Base-by-base conservation (phyloP, 2,113 vertebrate genomes). In the Sialia sialis region DNA sequence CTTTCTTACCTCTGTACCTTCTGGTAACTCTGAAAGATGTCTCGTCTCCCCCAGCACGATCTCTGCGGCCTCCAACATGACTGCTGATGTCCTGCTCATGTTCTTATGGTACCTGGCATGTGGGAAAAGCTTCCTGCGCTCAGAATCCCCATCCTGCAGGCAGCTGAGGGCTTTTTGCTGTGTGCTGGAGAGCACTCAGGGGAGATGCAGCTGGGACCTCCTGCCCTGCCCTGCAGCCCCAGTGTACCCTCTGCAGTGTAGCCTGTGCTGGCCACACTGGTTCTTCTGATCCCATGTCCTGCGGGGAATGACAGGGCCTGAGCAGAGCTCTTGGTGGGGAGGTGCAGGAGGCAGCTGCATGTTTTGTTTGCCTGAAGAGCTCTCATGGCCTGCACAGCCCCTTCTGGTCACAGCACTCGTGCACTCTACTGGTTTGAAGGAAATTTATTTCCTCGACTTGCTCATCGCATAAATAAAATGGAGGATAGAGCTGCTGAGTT, bases 231-330 rank as follows among this genome's bases (percentile, higher is more conserved):
- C 34, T 58, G 27, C 7, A 56, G 13, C 43, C 32, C 23, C 8
- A 3, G 0, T 0, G 3, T 26, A 32, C 11, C 4, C 10, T 56
- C 30, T 0, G 0, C 5, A 29, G 13, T 2, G 20, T 9, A 64
- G 16, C n/a, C 79, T 32, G 25, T 29, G 32, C 25, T 1, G 4
- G 34, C 26, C 52, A 32, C n/a, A 39, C 46, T 13, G 41, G 8
- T 13, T 89, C 79, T 83, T 43, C 32, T 41, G 43, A 59, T 43
- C 44, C 25, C 66, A 74, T 23, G 20, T 22, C 27, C 4, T 0
- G 5, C 1, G 6, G 5, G 23, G 27, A 36, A 78, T 27, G 27
- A 7, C 27, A 81, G 46, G 18, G 16, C 36, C 1, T 2, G 30
- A 58, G 23, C 9, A 58, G 23, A 72, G 16, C 9, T 36, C 29